Percentiles rank a stretch among this genome's conserved stretches.
Conservation (phyloP, 2,888 invertebrate species). For the Abrostola tripartita region DNA sequence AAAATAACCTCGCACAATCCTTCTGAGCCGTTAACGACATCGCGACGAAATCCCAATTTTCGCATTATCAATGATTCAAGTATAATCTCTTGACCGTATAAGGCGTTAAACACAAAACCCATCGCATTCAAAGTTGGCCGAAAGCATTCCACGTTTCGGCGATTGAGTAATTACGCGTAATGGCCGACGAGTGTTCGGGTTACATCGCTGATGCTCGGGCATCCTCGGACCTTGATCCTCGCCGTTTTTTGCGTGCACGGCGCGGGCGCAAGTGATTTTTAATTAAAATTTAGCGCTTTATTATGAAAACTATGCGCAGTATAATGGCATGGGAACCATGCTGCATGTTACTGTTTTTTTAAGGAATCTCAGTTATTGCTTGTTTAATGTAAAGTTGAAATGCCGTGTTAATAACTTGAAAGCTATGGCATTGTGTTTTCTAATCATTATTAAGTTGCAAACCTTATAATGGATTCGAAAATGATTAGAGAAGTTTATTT, state of each 20-base stretch:
- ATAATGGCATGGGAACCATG: constrained; percentile 45
- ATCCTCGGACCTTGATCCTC: constrained; percentile 67
- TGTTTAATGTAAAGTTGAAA: constrained; percentile 18
- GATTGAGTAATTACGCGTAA: constrained; percentile 80
- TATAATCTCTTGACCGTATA: constrained; percentile 54
- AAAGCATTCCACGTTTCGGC: constrained; percentile 70
- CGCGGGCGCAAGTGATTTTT: constrained; percentile 73
- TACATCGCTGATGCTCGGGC: constrained; percentile 68
- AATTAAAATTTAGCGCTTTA: constrained; percentile 84
- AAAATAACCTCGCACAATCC: constrained; percentile 40
- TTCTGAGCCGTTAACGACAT: constrained; percentile 39
- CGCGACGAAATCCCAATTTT: constrained; percentile 52
- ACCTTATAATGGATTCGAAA: too few species aligned
- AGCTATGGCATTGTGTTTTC: background rate
- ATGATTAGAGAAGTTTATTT: too few species aligned
- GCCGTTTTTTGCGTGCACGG: constrained; percentile 69
- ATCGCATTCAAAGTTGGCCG: constrained; percentile 55
- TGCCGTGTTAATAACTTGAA: constrained; percentile 3
- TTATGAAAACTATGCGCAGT: constrained; percentile 77
- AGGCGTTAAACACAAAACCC: constrained; percentile 58
- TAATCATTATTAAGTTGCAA: background rate
- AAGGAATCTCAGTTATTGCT: constrained; percentile 7
- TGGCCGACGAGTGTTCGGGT: constrained; percentile 64
- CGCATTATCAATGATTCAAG: constrained; percentile 61
- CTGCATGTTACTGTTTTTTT: constrained; percentile 17